These are phyloP conservation scores for Leptopilina boulardi DNA, from an alignment of 1,140 invertebrate species.

Conservation along the genomic window DNA sequence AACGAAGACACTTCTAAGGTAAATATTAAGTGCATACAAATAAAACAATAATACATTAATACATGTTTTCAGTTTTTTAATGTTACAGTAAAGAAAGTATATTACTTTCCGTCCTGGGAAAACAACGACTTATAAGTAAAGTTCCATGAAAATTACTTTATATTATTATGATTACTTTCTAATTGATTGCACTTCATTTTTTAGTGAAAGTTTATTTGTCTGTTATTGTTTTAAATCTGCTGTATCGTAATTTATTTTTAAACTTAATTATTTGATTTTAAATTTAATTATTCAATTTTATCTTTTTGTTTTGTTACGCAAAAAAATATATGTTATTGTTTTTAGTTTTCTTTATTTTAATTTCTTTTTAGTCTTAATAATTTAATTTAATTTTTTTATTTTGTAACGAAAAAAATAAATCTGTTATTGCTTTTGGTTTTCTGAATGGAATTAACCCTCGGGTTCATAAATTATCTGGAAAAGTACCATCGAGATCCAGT, in stretches of 20 bases:
- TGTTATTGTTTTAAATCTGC: neutral
- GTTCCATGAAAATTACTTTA: neutral
- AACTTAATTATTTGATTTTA: neutral
- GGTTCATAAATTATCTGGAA: too few species aligned
- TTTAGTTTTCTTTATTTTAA: too few species aligned
- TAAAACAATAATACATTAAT: neutral
- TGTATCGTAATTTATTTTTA: neutral
- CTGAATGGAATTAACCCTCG: too few species aligned
- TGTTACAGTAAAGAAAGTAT: neutral
- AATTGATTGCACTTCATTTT: neutral
- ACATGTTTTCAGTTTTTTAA: neutral
- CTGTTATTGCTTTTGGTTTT: too few species aligned
- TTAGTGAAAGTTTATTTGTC: neutral
- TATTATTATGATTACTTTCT: neutral
- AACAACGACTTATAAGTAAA: neutral
- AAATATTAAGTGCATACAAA: neutral
- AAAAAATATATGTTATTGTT: too few species aligned
- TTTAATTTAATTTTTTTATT: too few species aligned
- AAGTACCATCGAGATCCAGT: too few species aligned
- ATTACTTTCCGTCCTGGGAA: neutral
- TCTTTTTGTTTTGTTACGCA: too few species aligned
- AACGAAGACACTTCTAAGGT: neutral
- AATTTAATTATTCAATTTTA: too few species aligned
- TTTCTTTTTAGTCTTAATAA: too few species aligned
- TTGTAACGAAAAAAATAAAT: too few species aligned